Evolutionary conservation across 2,888 invertebrate genomes (phyloP), one percentile per base, ranked within the genome.

Genomic region (Sepiola atlantica): DNA sequence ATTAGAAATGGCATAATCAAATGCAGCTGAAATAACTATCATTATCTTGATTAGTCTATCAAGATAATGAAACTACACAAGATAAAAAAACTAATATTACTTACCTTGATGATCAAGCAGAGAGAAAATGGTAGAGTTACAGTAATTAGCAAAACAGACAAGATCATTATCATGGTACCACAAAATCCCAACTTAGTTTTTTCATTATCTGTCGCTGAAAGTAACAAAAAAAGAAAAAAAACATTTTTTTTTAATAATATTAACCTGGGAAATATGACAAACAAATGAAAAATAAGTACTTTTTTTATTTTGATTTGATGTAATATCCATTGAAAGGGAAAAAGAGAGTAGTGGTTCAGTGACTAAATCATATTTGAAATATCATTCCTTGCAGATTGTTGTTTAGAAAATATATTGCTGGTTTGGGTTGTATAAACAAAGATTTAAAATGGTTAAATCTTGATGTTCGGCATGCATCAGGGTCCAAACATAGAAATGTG

Each of bases 31-130:
- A 8, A 61, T 20, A 24, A 61, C 8, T 10, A 61, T 21, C 24
- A 61, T 28, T 28, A 61, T n/a, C n/a, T n/a, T n/a, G n/a, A n/a
- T n/a, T n/a, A n/a, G n/a, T n/a, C n/a, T n/a, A 61, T 28, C 21
- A 61, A 21, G 61, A n/a, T n/a, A 77, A n/a, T 77, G n/a, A 77
- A 10, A 61, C 1, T 18, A 77, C 10, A 28, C 12, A 77, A 77
- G 10, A 28, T 77, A 28, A n/a, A 24, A 92, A 92, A 55, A 8
- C 14, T 92, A 54, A 28, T 55, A 91, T 8, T 77, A 94, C 98
- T 98, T 98, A 99, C 99, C 98, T 99, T 99, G 97, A 99, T 99
- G 97, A 99, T 99, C 94, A 99, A 98, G 97, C 99, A 98, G 14
- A 99, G 98, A 0, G 99, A 99, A 96, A 99, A 98, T 0, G 99